Conservation (phyloP, 1,140 invertebrate genomes). For the Micrasema longulum region DNA sequence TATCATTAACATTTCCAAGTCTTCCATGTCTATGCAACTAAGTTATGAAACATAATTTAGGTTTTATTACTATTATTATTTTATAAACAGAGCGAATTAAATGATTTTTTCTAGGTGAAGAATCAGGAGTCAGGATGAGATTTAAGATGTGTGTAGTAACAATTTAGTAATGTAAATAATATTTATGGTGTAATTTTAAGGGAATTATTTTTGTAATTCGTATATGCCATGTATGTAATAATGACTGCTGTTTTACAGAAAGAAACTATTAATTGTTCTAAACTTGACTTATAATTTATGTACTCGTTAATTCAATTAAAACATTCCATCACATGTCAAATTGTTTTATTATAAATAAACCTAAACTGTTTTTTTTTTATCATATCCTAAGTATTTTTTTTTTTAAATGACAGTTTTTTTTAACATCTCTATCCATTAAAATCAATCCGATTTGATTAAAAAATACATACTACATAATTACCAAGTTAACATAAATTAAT, state of each 20-base stretch:
- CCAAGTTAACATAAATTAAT: no score
- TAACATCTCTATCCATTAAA: no score
- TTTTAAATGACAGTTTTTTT: no score
- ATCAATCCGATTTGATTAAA: no score
- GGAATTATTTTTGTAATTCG: constrained; percentile 40
- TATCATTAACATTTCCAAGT: background rate
- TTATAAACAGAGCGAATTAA: no score
- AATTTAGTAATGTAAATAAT: constrained; percentile 32
- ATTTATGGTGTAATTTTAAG: constrained; percentile 18
- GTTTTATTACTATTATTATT: no score
- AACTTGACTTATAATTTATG: constrained; percentile 40
- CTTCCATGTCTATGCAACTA: background rate
- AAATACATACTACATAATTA: no score
- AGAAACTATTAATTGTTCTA: constrained; percentile 31
- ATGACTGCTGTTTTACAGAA: constrained; percentile 26
- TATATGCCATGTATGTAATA: constrained; percentile 33
- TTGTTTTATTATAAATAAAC: no score
- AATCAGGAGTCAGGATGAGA: background rate
- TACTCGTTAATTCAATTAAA: constrained; percentile 40
- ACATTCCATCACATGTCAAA: constrained; percentile 6
- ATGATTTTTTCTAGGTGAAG: no score
- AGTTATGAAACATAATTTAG: no score
- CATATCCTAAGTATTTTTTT: no score
- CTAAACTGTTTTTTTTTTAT: no score
- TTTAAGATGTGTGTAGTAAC: constrained; percentile 14